A percentile compares a stretch with the other conserved stretches of the same genome.
Evolutionary conservation across 2,797 vertebrate genomes (phyloP).

Genomic region (Naso thynnoides): DNA sequence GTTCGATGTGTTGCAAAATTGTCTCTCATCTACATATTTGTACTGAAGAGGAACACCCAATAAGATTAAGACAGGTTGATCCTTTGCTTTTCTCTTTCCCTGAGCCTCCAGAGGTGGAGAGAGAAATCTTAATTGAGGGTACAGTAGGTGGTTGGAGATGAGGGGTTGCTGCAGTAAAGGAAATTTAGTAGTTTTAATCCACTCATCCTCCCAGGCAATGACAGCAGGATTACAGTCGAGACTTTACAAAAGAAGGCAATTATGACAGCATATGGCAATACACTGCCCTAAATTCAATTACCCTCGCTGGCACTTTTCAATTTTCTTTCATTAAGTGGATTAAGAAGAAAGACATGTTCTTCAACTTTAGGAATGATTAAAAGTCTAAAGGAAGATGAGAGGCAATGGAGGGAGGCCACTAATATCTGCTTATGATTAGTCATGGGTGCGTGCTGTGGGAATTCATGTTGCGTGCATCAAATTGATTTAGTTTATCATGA

Average conservation of each 20-base stretch:
- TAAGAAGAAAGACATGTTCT: constrained; percentile 69
- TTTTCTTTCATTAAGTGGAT: constrained; percentile 82
- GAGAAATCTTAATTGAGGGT: constrained; percentile 47
- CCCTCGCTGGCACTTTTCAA: constrained; percentile 76
- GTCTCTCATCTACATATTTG: constrained; percentile 24
- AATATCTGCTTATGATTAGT: constrained; percentile 67
- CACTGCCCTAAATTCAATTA: constrained; percentile 77
- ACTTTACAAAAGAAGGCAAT: constrained; percentile 79
- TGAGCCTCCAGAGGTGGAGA: constrained; percentile 9
- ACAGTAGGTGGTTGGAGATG: constrained; percentile 48
- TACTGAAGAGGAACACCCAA: neutral
- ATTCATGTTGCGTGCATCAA: constrained; percentile 47
- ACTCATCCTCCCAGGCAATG: constrained; percentile 72
- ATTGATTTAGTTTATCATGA: constrained; percentile 59
- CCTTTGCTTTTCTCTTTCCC: neutral
- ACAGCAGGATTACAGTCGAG: constrained; percentile 79
- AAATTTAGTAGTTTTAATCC: constrained; percentile 77
- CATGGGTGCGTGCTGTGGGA: constrained; percentile 46
- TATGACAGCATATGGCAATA: constrained; percentile 74
- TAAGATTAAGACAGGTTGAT: neutral
- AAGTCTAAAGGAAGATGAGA: constrained; percentile 60
- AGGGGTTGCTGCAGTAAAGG: constrained; percentile 33
- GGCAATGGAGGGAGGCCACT: constrained; percentile 43
- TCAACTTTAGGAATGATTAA: constrained; percentile 75
- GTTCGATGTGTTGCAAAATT: neutral